phyloP scores from a whole-genome alignment of 2,113 vertebrate species.

The Atractosteus spatula region DNA sequence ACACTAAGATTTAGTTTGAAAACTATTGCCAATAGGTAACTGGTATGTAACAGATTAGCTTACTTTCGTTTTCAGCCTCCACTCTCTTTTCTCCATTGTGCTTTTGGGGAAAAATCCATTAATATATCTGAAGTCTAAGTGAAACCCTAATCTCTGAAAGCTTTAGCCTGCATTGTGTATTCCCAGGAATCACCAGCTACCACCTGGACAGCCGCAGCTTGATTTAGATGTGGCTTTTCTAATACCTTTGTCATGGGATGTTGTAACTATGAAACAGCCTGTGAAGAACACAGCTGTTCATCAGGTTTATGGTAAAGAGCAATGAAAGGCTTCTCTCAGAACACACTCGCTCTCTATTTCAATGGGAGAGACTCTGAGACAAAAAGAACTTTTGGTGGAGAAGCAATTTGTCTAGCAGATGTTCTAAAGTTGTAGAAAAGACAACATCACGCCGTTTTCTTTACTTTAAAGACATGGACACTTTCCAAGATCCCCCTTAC shows the following conservation, averaged over 20 bases:
- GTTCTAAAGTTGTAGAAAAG: constrained; percentile 19
- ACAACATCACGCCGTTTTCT: constrained; percentile 11
- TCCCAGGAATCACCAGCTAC: constrained; percentile 26
- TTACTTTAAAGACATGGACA: background rate
- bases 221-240: constrained; percentile 50
- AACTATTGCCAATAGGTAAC: background rate
- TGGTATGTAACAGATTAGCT: background rate
- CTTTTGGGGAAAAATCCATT: background rate
- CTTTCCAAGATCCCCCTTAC: constrained; percentile 25
- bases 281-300: constrained; percentile 32
- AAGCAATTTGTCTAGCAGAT: constrained; percentile 43
- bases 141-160: constrained; percentile 45
- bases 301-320: constrained; percentile 36
- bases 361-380: constrained; percentile 23
- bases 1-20: background rate
- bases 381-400: constrained; percentile 8
- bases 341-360: constrained; percentile 17
- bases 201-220: constrained; percentile 37
- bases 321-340: constrained; percentile 38
- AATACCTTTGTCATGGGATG: constrained; percentile 40
- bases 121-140: constrained; percentile 26
- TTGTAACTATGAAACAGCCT: constrained; percentile 12
- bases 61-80: fast-evolving
- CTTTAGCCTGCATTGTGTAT: constrained; percentile 34
- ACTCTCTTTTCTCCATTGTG: background rate